These are phyloP conservation scores for Oncorhynchus masou DNA, from an alignment of 2,113 vertebrate species.

Conservation along the genomic window DNA sequence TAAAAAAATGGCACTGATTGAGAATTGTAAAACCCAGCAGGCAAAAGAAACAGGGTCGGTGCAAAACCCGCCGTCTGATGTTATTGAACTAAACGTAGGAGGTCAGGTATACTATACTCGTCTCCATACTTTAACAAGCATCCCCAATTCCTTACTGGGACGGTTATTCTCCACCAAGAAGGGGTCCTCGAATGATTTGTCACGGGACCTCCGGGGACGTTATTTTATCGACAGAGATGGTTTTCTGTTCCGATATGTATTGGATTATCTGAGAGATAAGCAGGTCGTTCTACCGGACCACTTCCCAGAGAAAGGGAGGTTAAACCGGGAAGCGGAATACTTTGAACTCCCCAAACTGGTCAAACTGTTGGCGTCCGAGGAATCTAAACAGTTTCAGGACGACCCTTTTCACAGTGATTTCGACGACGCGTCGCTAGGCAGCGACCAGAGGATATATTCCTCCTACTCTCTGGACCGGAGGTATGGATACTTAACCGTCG, in stretches of 20 bases:
- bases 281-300: slow-evolving; percentile 96
- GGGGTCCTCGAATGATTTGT: slow-evolving; percentile 84
- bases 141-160: slow-evolving; percentile 91
- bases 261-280: slow-evolving; percentile 98
- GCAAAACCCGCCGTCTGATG: slow-evolving; percentile 85
- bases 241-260: slow-evolving; percentile 94
- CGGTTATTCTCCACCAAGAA: slow-evolving; percentile 94
- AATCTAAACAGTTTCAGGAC: slow-evolving; percentile 83
- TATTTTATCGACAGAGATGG: slow-evolving; percentile 98
- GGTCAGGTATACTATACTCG: slow-evolving; percentile 98
- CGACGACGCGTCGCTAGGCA: slow-evolving; percentile 89
- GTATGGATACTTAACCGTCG: slow-evolving; percentile 94
- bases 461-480: slow-evolving; percentile 82
- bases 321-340: slow-evolving; percentile 95
- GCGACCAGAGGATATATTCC: slow-evolving; percentile 86
- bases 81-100: slow-evolving; percentile 95
- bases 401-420: slow-evolving; percentile 88
- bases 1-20: slow-evolving; percentile 88
- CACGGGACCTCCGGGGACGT: slow-evolving; percentile 92
- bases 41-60: slow-evolving; percentile 81
- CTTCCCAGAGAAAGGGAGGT: slow-evolving; percentile 92
- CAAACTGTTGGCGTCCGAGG: slow-evolving; percentile 86
- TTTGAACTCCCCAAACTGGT: slow-evolving; percentile 93
- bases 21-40: slow-evolving; percentile 88
- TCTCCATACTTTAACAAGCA: slow-evolving; percentile 85